Base-by-base conservation (phyloP, 1,140 invertebrate genomes). In the Euborellia annulipes region DNA sequence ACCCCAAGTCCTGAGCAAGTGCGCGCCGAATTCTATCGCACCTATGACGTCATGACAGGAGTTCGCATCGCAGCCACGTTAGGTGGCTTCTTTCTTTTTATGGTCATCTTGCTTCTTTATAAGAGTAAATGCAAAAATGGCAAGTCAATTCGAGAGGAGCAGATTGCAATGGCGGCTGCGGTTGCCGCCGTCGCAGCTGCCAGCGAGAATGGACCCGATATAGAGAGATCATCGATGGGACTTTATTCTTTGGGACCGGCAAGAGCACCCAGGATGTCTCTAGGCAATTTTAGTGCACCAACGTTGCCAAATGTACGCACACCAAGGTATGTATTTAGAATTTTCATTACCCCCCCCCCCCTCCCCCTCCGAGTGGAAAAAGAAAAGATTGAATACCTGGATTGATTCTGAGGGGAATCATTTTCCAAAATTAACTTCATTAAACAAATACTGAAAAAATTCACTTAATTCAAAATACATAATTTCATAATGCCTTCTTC, bases 31-130 rank as follows among this genome's bases (percentile, higher is more conserved):
- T 86, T 85, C 65, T 91, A 85, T 67, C 79, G 79, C 50, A 86
- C 84, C 27, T 91, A 91, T 62, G 86, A 90, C 67, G 80, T 84
- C 53, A 88, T 88, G 84, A 89, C 85, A 47, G 86, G 86, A 42
- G 75, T 70, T 21, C 73, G 86, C 36, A 91, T 89, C 60, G 87
- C 86, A 40, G 82, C 82, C 49, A 88, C 86, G 3, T 69, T 91
- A 22, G 84, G 85, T 52, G 82, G 83, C 49, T 86, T 91, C 60
- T 91, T 90, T 64, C 75, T 80, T 27, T 65, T 90, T 50, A 88
- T 90, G 78, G 82, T 87, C 11, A 75, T 89, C 55, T 69, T 86
- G 48, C 79, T 91, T 45, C 71, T 89, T 34, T 90, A 87, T 67
- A 91, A 91, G 63, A 86, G 81, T 61, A 71, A 70, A 55, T 72